phyloP scores from a whole-genome alignment of 2,797 vertebrate genomes.

The Tadarida brasiliensis region DNA sequence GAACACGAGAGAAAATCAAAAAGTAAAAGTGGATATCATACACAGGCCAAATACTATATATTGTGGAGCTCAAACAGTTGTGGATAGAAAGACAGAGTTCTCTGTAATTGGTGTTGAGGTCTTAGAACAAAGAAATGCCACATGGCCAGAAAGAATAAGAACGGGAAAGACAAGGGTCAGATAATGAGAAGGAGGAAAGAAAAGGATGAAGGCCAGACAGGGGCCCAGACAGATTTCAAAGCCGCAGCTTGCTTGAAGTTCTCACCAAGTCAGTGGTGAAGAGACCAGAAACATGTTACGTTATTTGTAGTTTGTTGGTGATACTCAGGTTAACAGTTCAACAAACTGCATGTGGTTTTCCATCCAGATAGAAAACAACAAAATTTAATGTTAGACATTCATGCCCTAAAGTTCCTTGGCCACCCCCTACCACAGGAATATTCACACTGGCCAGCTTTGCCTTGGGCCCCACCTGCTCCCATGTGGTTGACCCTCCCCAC shows the following conservation, averaged over 20 bases:
- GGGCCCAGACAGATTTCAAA: background rate
- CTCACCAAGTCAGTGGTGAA: background rate
- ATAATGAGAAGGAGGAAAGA: background rate
- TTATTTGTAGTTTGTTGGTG: background rate
- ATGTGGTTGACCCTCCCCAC: background rate
- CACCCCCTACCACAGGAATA: background rate
- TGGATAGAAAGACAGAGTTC: background rate
- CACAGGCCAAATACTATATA: background rate
- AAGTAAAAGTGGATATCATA: background rate
- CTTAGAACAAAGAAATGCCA: slow-evolving; percentile 2
- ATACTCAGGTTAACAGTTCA: background rate
- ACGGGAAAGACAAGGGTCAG: background rate
- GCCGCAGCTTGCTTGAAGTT: background rate
- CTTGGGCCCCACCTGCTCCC: background rate
- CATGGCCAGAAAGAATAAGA: background rate
- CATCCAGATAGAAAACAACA: slow-evolving; percentile 9
- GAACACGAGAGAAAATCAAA: background rate
- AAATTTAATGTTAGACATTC: slow-evolving; percentile 39
- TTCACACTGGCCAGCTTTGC: background rate
- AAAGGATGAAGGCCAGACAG: background rate
- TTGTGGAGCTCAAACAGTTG: background rate
- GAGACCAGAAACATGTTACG: background rate
- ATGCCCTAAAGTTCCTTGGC: background rate
- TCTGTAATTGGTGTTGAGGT: background rate
- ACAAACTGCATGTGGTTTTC: background rate